These are phyloP conservation scores for Magallana angulata DNA, from an alignment of 1,140 invertebrate species.

Conservation along the genomic window DNA sequence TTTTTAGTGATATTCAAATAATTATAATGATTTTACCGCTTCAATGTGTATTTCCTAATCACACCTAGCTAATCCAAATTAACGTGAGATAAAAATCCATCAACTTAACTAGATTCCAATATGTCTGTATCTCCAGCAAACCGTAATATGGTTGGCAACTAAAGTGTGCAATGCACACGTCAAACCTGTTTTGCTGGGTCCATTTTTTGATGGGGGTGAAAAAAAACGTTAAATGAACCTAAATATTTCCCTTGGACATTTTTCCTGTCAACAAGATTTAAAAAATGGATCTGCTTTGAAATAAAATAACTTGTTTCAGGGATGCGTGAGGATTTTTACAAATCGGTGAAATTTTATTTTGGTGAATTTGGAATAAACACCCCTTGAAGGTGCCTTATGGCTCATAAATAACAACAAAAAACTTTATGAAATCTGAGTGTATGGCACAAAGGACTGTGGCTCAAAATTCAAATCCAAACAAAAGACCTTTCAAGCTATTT, in stretches of 20 bases:
- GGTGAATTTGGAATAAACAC: background rate
- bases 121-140: background rate
- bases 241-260: too few relatives aligned
- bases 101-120: background rate
- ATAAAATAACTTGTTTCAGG: too few relatives aligned
- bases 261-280: too few relatives aligned
- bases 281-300: too few relatives aligned
- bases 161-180: background rate
- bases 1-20: too few relatives aligned
- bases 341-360: background rate
- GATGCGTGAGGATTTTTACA: too few relatives aligned
- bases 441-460: background rate
- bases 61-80: too few relatives aligned
- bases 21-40: too few relatives aligned
- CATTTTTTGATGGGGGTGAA: background rate
- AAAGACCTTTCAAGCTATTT: conserved; percentile 12
- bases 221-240: background rate
- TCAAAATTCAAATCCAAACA: conserved; percentile 24
- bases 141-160: background rate
- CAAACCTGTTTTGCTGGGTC: background rate
- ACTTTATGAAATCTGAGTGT: background rate
- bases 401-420: conserved; percentile 36
- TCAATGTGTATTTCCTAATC: too few relatives aligned
- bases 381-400: background rate
- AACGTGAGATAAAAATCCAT: too few relatives aligned